Evolutionary conservation across 2,797 vertebrate species (phyloP).

Genomic region (Enteromius argenteus): DNA sequence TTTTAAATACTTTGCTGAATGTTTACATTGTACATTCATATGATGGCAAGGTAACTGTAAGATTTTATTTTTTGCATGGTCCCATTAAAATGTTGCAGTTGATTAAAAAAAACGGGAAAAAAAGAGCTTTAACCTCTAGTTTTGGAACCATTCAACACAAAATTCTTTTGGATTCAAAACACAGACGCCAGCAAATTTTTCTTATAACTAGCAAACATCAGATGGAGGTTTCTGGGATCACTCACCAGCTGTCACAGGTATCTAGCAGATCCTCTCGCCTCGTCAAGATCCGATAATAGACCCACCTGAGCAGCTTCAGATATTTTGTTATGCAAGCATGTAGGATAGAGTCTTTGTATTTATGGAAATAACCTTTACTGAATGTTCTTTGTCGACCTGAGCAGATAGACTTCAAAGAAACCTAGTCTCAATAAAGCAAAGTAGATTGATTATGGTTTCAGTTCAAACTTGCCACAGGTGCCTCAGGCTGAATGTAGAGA

Average conservation of each 20-base stretch:
- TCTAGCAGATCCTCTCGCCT: neutral
- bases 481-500: constrained; percentile 11
- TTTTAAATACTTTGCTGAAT: neutral
- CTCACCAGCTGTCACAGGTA: neutral
- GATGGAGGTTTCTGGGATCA: neutral
- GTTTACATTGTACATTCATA: neutral
- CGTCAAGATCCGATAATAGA: neutral
- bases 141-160: neutral
- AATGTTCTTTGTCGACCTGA: neutral
- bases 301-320: neutral
- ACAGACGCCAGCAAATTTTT: neutral
- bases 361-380: constrained; percentile 8
- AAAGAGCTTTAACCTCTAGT: neutral
- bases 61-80: neutral
- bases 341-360: constrained; percentile 4
- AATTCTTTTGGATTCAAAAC: neutral
- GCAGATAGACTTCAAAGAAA: constrained; percentile 23
- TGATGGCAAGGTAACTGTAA: neutral
- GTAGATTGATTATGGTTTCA: neutral
- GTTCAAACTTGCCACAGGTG: constrained; percentile 1
- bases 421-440: neutral
- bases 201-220: neutral
- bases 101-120: neutral
- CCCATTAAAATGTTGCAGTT: neutral
- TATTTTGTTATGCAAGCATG: constrained; percentile 4